Percentiles rank a stretch among this genome's conserved stretches.
These are phyloP conservation scores for Mus musculus DNA, from an alignment of 2,113 vertebrate species.

Conservation along the genomic window GRCm39 chr16:93540001-93540500, in stretches of 20 bases:
- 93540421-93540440: not conserved
- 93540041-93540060: not conserved
- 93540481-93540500: not conserved
- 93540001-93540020: not conserved
- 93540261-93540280: no score
- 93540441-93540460: not conserved
- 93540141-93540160: not conserved
- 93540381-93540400: not conserved
- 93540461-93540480: not conserved
- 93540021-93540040: not conserved
- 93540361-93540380: rapidly evolving
- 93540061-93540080: rapidly evolving
- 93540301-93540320: rapidly evolving
- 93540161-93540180: no score
- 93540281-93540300: rapidly evolving
- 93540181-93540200: not conserved
- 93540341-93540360: not conserved
- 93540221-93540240: not conserved
- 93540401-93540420: not conserved
- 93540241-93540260: not conserved
- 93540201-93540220: not conserved
- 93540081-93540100: not conserved
- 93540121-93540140: not conserved
- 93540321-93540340: not conserved
- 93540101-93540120: not conserved